A percentile compares a stretch with the other conserved stretches of the same genome.
These are phyloP conservation scores for Tichodroma muraria DNA, from an alignment of 2,113 vertebrate species.

Conservation along the genomic window DNA sequence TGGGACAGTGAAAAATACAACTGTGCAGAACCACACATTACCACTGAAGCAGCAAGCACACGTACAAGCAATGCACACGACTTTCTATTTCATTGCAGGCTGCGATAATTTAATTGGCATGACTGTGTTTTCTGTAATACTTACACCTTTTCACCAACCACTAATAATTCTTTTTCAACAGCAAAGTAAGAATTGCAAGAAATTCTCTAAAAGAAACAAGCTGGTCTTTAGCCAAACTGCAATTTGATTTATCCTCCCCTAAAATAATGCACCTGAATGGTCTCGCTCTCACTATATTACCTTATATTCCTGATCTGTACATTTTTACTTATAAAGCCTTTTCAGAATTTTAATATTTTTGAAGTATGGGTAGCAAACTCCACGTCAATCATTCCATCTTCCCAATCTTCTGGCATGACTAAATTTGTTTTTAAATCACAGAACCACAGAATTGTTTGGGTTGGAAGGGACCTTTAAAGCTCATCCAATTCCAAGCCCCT, in stretches of 20 bases:
- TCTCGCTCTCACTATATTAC: background rate
- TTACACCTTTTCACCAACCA: background rate
- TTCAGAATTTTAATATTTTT: background rate
- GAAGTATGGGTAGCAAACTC: background rate
- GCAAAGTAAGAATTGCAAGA: background rate
- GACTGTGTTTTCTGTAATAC: background rate
- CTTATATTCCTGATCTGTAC: background rate
- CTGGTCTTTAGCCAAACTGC: background rate
- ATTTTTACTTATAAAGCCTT: background rate
- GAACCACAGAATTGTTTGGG: background rate
- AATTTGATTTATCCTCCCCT: background rate
- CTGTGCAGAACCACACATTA: background rate
- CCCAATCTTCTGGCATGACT: background rate
- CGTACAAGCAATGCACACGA: background rate
- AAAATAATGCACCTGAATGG: background rate
- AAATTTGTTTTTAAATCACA: background rate
- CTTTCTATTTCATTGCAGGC: background rate
- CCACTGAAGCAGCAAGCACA: background rate
- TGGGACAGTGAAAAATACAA: background rate
- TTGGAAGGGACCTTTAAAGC: background rate
- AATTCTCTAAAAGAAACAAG: background rate
- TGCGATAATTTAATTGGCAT: background rate
- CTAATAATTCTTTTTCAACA: background rate
- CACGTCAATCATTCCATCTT: background rate
- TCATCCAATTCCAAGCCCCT: fast-evolving